A percentile compares a stretch with the other conserved stretches of the same genome.
Conservation (phyloP, 2,888 invertebrate genomes). For the Drosophila helvetica region DNA sequence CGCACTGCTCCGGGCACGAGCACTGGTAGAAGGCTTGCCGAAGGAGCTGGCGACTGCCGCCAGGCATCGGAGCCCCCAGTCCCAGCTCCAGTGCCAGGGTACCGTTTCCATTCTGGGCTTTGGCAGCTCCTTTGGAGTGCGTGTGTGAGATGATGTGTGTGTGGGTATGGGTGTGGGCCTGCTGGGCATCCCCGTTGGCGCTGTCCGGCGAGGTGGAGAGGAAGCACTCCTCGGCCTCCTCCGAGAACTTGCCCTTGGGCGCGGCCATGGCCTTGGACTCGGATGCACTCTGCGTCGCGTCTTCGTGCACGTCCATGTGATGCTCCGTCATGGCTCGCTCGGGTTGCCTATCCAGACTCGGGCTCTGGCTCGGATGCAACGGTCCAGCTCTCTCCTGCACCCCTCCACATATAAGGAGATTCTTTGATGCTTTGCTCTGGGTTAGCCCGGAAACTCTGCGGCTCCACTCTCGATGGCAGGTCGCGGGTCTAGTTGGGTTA, state of each 20-base stretch:
- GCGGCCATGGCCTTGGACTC: constrained; percentile 46
- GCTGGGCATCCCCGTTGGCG: constrained; percentile 73
- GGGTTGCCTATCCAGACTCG: constrained; percentile 13
- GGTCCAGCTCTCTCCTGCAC: constrained; percentile 14
- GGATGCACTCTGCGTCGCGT: constrained; percentile 13
- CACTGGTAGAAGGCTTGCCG: constrained; percentile 76
- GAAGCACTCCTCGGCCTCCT: constrained; percentile 73
- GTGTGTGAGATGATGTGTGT: background rate
- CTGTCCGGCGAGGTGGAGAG: constrained; percentile 81
- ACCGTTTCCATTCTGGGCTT: background rate
- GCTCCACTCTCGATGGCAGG: constrained; percentile 17
- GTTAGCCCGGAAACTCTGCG: background rate
- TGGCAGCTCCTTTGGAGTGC: background rate
- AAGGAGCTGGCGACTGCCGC: constrained; percentile 38
- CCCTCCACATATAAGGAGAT: constrained; percentile 30
- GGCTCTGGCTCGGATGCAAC: constrained; percentile 21
- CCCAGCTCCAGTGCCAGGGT: too few species aligned
- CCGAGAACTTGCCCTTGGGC: constrained; percentile 57
- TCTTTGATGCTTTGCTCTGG: background rate
- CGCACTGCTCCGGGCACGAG: constrained; percentile 86
- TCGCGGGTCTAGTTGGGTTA: background rate
- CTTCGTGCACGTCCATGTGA: constrained; percentile 32
- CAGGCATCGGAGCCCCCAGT: too few species aligned
- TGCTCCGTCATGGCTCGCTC: constrained; percentile 59
- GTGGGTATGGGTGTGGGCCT: background rate